Conservation (phyloP, 2,113 vertebrate species). For the Aptenodytes patagonicus region DNA sequence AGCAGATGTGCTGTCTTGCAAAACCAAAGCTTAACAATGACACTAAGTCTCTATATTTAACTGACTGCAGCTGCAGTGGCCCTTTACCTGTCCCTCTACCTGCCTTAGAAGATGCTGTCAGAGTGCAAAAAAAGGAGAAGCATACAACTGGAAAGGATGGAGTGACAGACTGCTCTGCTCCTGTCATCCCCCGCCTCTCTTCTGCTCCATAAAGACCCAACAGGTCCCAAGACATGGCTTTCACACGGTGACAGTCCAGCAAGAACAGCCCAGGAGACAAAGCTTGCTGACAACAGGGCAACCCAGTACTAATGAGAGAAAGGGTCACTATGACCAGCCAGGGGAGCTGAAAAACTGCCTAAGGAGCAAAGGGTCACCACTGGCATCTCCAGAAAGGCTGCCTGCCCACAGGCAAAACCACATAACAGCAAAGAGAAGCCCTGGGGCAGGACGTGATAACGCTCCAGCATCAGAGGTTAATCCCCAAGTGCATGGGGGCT, state of each 20-base stretch:
- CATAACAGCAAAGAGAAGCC: background rate
- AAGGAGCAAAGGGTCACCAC: background rate
- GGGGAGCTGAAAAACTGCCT: background rate
- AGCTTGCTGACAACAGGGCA: background rate
- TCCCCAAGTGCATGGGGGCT: background rate
- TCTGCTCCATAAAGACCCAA: background rate
- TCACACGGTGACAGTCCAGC: background rate
- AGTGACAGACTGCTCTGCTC: background rate
- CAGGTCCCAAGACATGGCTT: background rate
- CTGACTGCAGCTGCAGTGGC: background rate
- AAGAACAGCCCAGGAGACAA: background rate
- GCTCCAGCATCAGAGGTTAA: constrained; percentile 14
- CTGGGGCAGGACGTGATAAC: background rate
- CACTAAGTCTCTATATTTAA: background rate
- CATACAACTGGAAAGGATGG: background rate
- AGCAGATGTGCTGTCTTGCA: background rate
- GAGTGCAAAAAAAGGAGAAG: background rate
- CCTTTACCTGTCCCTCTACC: background rate
- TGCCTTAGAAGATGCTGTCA: background rate
- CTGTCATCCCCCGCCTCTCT: background rate
- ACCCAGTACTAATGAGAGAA: background rate
- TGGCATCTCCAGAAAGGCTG: background rate
- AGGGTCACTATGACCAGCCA: background rate
- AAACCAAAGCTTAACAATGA: background rate
- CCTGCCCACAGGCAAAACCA: background rate